Conservation (phyloP, 2,797 vertebrate genomes). For the Fringilla coelebs region DNA sequence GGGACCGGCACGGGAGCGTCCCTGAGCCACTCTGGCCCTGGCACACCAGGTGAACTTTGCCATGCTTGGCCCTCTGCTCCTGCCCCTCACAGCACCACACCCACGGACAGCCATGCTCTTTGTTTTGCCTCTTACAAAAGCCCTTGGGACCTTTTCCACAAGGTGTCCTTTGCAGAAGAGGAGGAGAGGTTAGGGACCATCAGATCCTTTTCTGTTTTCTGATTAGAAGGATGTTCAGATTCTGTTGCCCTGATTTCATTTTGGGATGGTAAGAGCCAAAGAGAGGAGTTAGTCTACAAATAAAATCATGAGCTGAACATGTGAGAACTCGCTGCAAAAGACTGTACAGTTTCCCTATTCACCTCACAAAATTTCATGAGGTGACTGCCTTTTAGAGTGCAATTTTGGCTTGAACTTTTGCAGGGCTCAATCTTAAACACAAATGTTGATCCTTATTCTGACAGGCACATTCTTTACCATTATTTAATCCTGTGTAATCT, state of each 20-base stretch:
- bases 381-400: not conserved
- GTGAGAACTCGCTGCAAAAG: not conserved
- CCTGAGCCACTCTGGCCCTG: not conserved
- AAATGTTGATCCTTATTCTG: not conserved
- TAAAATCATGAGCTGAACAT: not conserved
- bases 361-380: not conserved
- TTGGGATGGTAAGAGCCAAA: not conserved
- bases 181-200: not conserved
- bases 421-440: not conserved
- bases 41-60: accelerated
- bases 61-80: not conserved
- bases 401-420: not conserved
- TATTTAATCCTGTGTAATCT: not conserved
- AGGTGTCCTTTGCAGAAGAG: not conserved
- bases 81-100: not conserved
- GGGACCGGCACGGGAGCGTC: accelerated
- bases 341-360: not conserved
- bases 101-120: not conserved
- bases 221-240: not conserved
- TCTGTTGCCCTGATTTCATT: not conserved
- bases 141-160: not conserved
- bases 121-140: not conserved
- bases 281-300: not conserved
- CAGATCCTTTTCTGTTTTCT: not conserved
- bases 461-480: not conserved